Evolutionary conservation across 2,888 invertebrate genomes (phyloP), one percentile per base, ranked within the genome.

Genomic region (Salpingus planirostris): DNA sequence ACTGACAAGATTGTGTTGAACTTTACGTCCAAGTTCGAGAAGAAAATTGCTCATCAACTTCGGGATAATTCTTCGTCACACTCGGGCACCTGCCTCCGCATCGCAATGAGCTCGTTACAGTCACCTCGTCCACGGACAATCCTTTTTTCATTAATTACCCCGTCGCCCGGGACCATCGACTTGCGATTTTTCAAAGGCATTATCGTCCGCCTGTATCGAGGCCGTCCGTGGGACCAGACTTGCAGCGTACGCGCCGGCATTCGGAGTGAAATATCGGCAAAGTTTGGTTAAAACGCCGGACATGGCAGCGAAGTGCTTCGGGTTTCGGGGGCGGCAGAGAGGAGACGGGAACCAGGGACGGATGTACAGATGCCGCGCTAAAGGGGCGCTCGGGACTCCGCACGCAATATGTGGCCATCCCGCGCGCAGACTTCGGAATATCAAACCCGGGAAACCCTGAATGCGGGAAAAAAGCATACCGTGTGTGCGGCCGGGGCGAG

Each of bases 251-350:
- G n/a, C n/a, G 18, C 6, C 27, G 13, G 27, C 14, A 33, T 26
- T 39, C 33, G 28, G 36, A 36, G 46, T 57, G 52, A 56, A 57
- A 55, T 57, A 57, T 57, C 47, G 52, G 45, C 39, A 47, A 55
- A 55, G 54, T 57, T 57, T 55, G 44, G 49, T 37, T 53, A 50
- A 56, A 54, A 52, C 50, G 53, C 54, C 54, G 56, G 56, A 56
- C 56, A 52, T 50, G 49, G 54, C 48, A 49, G 46, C 46, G 46
- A 47, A 52, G 52, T 50, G 52, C 54, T 50, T 44, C 37, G 35
- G 47, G 45, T 42, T 38, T 34, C 41, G 36, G 42, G 38, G 39
- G n/a, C n/a, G n/a, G n/a, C n/a, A n/a, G n/a, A n/a, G n/a, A n/a
- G n/a, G n/a, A n/a, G n/a, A n/a, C 32, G 36, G 34, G 35, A 35